phyloP scores from a whole-genome alignment of 2,113 vertebrate genomes.

The Pristiophorus japonicus region DNA sequence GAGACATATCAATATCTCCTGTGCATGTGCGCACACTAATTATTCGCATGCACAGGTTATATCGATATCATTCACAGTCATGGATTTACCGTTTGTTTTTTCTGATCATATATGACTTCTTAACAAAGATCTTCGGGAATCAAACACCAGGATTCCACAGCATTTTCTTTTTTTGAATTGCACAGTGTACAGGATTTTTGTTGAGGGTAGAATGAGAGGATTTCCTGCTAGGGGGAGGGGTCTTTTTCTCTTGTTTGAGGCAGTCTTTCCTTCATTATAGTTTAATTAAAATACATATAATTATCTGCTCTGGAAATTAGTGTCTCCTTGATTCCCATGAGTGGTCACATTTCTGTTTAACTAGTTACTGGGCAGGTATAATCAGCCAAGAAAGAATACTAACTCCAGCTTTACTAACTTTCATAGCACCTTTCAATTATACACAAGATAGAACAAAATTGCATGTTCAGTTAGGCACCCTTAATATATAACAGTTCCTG shows the following conservation, averaged over 20 bases:
- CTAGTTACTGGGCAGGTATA: background rate
- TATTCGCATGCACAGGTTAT: background rate
- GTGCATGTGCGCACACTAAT: background rate
- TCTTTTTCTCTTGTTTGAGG: background rate
- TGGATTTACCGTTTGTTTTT: background rate
- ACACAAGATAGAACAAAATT: background rate
- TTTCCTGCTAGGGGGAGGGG: background rate
- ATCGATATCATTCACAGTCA: background rate
- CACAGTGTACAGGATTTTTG: background rate
- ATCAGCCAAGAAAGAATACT: background rate
- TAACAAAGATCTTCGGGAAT: background rate
- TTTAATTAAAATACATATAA: slow-evolving; percentile 29
- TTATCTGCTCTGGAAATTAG: slow-evolving; percentile 10
- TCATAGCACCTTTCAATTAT: background rate
- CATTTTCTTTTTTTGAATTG: background rate
- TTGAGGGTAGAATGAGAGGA: background rate
- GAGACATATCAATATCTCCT: background rate
- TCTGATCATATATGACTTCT: background rate
- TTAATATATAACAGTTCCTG: background rate
- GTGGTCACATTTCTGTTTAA: background rate
- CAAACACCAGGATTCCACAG: background rate
- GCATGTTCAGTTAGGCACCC: background rate
- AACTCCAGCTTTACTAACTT: background rate
- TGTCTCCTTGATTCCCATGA: background rate
- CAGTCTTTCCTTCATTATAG: background rate